These are phyloP conservation scores for Festucalex cinctus DNA, from an alignment of 2,113 vertebrate species.

Conservation along the genomic window DNA sequence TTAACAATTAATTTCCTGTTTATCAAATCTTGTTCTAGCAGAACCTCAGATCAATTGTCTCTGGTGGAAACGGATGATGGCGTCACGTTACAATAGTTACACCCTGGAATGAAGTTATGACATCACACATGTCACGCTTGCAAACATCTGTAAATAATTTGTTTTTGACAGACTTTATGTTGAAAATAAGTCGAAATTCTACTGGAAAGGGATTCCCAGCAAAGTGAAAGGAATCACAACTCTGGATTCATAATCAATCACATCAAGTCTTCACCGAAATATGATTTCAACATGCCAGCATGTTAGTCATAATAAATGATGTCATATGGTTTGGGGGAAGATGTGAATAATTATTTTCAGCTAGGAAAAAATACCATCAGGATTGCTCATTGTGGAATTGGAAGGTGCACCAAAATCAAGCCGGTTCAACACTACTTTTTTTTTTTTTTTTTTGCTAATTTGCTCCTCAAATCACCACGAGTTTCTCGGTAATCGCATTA, in stretches of 20 bases:
- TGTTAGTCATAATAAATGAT: background rate
- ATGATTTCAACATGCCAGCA: background rate
- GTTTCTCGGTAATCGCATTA: slow-evolving; percentile 52
- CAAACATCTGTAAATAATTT: slow-evolving; percentile 56
- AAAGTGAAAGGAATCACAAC: background rate
- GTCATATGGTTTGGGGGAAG: background rate
- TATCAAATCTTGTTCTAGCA: background rate
- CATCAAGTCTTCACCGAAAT: background rate
- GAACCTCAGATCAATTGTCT: too few relatives aligned
- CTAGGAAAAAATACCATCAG: background rate
- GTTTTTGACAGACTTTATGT: slow-evolving; percentile 33
- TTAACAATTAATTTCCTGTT: background rate
- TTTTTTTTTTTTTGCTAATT: background rate
- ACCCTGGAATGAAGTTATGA: background rate
- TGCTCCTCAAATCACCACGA: slow-evolving; percentile 33
- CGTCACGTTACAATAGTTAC: background rate
- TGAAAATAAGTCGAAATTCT: slow-evolving; percentile 53
- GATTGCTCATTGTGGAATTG: background rate
- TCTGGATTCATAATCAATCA: slow-evolving; percentile 13
- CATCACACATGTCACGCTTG: background rate
- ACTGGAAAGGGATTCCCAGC: background rate
- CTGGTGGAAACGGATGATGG: background rate
- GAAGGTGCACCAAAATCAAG: slow-evolving; percentile 31
- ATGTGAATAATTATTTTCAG: slow-evolving; percentile 3
- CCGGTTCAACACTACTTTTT: slow-evolving; percentile 24